Conservation (phyloP, 2,797 vertebrate species). For the Mustela erminea region DNA sequence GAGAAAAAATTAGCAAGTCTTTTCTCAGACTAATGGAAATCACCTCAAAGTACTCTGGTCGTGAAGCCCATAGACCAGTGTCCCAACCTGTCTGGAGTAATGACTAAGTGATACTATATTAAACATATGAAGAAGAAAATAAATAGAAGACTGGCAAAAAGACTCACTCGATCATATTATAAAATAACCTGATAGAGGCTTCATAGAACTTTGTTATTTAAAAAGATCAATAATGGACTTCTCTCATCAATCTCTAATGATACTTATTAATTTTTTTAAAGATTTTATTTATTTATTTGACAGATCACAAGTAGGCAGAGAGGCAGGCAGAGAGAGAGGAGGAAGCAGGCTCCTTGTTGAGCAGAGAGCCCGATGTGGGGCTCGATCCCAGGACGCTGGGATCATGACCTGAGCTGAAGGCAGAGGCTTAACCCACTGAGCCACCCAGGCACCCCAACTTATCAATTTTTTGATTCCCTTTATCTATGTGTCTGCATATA, state of each 20-base stretch:
- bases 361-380: no score
- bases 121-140: not conserved
- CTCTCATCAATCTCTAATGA: not conserved
- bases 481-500: not conserved
- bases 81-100: not conserved
- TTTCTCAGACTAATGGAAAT: not conserved
- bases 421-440: no score
- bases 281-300: no score
- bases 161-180: not conserved
- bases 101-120: not conserved
- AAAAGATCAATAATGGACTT: not conserved
- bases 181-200: not conserved
- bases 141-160: not conserved
- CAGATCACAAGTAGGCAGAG: no score
- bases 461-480: slow-evolving; percentile 25
- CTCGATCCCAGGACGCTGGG: no score
- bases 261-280: slow-evolving; percentile 29
- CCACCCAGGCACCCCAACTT: not conserved
- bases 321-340: no score
- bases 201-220: not conserved
- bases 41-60: not conserved
- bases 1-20: not conserved
- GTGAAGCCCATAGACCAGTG: not conserved
- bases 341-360: no score
- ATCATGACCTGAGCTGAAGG: no score